These are phyloP conservation scores for Spermophilus dauricus DNA, from an alignment of 2,113 vertebrate genomes.

Conservation along the genomic window DNA sequence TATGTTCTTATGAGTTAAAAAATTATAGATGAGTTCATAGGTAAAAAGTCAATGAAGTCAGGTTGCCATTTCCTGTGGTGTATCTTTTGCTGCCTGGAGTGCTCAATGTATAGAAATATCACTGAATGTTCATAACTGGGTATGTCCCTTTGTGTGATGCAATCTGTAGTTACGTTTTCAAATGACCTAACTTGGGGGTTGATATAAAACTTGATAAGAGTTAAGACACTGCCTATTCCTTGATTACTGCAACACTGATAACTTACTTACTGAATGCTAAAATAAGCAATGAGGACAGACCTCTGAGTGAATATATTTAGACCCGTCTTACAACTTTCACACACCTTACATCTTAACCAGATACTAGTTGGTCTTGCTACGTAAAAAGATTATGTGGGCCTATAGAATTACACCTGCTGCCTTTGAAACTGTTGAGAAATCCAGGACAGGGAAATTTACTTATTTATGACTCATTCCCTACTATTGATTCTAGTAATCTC, in stretches of 20 bases:
- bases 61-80: neutral
- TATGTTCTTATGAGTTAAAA: neutral
- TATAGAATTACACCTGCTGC: neutral
- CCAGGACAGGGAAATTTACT: neutral
- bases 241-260: neutral
- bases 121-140: neutral
- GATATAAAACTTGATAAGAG: neutral
- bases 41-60: neutral
- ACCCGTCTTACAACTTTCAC: neutral
- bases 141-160: neutral
- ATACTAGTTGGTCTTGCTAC: neutral
- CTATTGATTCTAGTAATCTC: neutral
- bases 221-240: neutral
- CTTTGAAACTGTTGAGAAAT: neutral
- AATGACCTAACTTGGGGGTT: neutral
- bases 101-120: neutral
- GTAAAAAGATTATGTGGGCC: neutral
- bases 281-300: neutral
- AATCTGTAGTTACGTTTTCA: neutral
- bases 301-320: neutral
- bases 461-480: neutral
- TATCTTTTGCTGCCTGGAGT: neutral
- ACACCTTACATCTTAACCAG: neutral
- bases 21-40: neutral
- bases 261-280: neutral